Conservation (phyloP, 2,797 vertebrate species). For the Spinibarbus caldwelli region DNA sequence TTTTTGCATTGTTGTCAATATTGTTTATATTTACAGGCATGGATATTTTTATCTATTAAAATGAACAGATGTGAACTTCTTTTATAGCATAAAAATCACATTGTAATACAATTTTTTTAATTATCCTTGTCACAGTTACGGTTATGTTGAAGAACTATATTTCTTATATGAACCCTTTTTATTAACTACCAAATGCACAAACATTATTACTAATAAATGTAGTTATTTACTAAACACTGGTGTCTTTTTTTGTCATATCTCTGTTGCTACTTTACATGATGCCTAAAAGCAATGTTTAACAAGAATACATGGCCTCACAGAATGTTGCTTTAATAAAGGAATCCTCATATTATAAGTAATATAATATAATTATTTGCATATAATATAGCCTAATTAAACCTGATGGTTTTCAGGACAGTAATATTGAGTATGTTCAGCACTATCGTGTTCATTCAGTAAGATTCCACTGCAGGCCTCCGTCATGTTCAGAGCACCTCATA, state of each 20-base stretch:
- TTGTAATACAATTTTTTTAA: neutral
- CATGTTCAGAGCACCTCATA: slow-evolving; percentile 35
- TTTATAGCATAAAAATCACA: neutral
- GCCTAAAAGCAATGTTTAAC: neutral
- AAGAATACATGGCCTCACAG: neutral
- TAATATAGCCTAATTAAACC: neutral
- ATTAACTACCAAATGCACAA: neutral
- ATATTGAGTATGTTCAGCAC: neutral
- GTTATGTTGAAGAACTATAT: neutral
- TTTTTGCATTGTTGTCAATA: neutral
- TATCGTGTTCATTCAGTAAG: slow-evolving; percentile 9
- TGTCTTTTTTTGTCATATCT: neutral
- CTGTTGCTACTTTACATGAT: neutral
- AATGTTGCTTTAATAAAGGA: neutral
- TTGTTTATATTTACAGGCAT: neutral
- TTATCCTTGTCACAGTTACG: neutral
- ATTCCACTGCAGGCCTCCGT: slow-evolving; percentile 21
- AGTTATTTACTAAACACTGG: neutral
- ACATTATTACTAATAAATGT: neutral
- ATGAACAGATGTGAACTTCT: neutral
- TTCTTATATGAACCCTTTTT: neutral
- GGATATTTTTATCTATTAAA: neutral
- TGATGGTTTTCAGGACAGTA: neutral
- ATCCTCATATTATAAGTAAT: neutral
- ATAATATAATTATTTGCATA: too few species aligned